Evolutionary conservation across 2,888 invertebrate genomes (phyloP), one percentile per base, ranked within the genome.

Genomic region (Sarcophaga rosellei): DNA sequence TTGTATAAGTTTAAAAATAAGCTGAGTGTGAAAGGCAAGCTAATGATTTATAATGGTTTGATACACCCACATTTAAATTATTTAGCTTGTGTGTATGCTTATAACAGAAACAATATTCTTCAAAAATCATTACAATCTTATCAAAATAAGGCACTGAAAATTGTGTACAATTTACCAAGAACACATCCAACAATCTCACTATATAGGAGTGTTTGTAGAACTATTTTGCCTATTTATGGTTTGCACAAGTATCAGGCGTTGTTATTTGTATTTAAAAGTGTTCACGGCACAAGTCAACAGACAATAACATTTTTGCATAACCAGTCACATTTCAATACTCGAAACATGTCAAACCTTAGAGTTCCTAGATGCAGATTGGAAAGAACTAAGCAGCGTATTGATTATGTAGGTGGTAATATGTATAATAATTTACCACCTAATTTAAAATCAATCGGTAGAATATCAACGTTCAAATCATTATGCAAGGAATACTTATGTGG

Each of bases 91-190:
- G 57, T 57, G 57, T 12, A n/a, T 17, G 17, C 17, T 57, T n/a
- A 17, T 57, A 17, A 57, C 17, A 57, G 17, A 17, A 12, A 17
- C 6, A 62, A 21, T 62, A 21, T 5, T 62, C 20, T 5, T n/a
- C 21, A 20, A 2, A 62, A 62, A 62, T 62, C 62, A 10, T 62
- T 62, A 11, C 62, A 62, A 21, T 3, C 11, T 8, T 20, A 6
- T n/a, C 59, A 72, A 35, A 72, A 72, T 11, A 72, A n/a, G 23
- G 72, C 59, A 35, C 35, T 35, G 35, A 35, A 6, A 35, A 35
- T 35, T 35, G 6, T 35, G 8, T 35, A 1, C 35, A 59, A 72
- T n/a, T 15, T 59, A 20, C 72, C 35, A 2, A 45, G 20, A n/a
- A 20, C 45, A 45, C 45, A n/a, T 12, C 23, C 68, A 2, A 47